Conservation (phyloP, 2,113 vertebrate genomes). For the Chloebia gouldiae region DNA sequence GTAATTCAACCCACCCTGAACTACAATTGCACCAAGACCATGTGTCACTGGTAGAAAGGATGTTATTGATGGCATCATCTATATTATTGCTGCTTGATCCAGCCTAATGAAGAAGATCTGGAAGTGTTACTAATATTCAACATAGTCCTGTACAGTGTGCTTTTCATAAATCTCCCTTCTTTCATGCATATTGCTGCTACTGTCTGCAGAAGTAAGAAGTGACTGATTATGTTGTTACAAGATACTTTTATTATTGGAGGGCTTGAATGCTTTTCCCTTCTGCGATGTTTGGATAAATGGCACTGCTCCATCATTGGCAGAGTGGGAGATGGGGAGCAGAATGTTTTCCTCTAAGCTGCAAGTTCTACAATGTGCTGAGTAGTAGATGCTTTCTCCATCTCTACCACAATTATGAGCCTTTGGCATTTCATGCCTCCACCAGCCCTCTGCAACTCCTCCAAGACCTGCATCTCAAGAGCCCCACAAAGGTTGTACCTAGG, state of each 20-base stretch:
- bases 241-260: background rate
- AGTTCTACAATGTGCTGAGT: background rate
- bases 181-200: background rate
- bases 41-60: background rate
- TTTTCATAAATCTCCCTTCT: background rate
- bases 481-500: background rate
- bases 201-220: background rate
- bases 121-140: background rate
- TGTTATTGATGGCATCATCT: background rate
- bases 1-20: background rate
- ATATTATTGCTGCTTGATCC: background rate
- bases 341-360: background rate
- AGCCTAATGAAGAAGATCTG: background rate
- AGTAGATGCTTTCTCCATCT: background rate
- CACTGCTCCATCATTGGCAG: rapidly evolving
- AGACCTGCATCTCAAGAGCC: background rate
- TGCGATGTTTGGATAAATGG: background rate
- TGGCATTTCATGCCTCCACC: background rate
- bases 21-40: background rate
- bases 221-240: background rate
- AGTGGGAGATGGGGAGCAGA: background rate
- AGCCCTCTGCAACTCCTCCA: background rate
- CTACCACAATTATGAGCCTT: background rate
- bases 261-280: background rate
- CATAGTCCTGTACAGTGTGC: background rate